phyloP scores from a whole-genome alignment of 35 echinoderm and acorn worm species.

The Chiridota heheva region DNA sequence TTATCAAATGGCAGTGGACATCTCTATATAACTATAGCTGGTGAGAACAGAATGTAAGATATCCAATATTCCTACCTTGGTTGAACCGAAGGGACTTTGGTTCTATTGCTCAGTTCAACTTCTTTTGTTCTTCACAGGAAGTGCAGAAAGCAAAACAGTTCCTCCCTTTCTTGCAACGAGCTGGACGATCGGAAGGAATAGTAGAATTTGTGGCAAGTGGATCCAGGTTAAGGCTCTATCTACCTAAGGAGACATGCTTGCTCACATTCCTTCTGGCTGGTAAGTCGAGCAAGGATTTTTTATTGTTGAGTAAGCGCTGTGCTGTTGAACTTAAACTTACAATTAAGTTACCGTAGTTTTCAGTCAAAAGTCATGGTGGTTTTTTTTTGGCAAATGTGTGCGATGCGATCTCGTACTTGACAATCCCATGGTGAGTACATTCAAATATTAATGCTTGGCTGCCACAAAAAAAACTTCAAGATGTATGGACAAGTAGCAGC shows the following conservation, averaged over 20 bases:
- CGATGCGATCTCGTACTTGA: too few relatives aligned
- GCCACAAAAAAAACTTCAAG: too few relatives aligned
- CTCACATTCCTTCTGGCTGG: conserved; percentile 98
- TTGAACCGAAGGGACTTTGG: not conserved
- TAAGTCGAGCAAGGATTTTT: conserved; percentile 34
- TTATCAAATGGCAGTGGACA: too few relatives aligned
- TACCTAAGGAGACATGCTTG: conserved; percentile 96
- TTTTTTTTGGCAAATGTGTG: too few relatives aligned
- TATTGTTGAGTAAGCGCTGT: not conserved
- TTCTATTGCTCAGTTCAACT: not conserved
- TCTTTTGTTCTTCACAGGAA: conserved; percentile 48
- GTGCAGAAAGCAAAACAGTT: conserved; percentile 87
- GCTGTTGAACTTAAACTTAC: not conserved
- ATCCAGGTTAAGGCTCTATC: conserved; percentile 79
- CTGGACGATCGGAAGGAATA: conserved; percentile 68
- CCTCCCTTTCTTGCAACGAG: conserved; percentile 93
- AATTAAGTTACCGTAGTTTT: too few relatives aligned
- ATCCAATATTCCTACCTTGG: too few relatives aligned
- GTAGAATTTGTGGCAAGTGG: conserved; percentile 99
- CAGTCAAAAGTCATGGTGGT: too few relatives aligned
- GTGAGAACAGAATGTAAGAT: too few relatives aligned
- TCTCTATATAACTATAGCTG: too few relatives aligned
- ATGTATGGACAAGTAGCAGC: too few relatives aligned
- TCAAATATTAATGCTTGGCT: too few relatives aligned
- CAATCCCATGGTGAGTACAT: too few relatives aligned